phyloP scores from a whole-genome alignment of 2,113 vertebrate species.

The Paradoxurus hermaphroditus region DNA sequence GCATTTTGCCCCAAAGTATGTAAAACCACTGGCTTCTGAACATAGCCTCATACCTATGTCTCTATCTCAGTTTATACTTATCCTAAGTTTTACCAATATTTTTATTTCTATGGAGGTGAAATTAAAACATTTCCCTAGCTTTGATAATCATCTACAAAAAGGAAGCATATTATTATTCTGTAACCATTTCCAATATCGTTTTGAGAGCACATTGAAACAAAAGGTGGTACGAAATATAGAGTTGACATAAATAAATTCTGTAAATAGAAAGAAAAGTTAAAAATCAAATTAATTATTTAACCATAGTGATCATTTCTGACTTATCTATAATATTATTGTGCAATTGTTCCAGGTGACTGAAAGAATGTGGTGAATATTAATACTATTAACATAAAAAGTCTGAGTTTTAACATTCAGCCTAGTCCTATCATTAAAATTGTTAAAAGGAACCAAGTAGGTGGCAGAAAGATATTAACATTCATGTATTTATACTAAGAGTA shows the following conservation, averaged over 20 bases:
- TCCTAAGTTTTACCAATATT: background rate
- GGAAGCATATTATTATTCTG: background rate
- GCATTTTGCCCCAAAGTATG: background rate
- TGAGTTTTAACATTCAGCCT: constrained; percentile 59
- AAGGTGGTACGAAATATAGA: background rate
- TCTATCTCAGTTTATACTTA: background rate
- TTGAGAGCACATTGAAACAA: background rate
- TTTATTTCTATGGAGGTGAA: background rate
- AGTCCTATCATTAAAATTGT: constrained; percentile 48
- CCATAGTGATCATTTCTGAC: constrained; percentile 66
- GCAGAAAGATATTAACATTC: constrained; percentile 55
- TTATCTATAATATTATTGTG: constrained; percentile 69
- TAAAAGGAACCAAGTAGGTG: constrained; percentile 57
- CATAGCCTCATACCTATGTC: background rate
- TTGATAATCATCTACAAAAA: background rate
- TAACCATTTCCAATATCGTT: background rate
- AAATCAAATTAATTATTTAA: constrained; percentile 70
- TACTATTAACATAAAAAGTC: constrained; percentile 55
- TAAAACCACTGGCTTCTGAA: background rate
- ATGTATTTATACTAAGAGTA: constrained; percentile 59
- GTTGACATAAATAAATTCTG: background rate
- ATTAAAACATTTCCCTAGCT: background rate
- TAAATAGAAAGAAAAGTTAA: background rate
- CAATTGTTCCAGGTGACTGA: constrained; percentile 46
- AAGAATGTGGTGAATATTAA: constrained; percentile 55